Evolutionary conservation across 2,797 vertebrate species (phyloP), one percentile per base, ranked within the genome.

Genomic region (Argentina silus): DNA sequence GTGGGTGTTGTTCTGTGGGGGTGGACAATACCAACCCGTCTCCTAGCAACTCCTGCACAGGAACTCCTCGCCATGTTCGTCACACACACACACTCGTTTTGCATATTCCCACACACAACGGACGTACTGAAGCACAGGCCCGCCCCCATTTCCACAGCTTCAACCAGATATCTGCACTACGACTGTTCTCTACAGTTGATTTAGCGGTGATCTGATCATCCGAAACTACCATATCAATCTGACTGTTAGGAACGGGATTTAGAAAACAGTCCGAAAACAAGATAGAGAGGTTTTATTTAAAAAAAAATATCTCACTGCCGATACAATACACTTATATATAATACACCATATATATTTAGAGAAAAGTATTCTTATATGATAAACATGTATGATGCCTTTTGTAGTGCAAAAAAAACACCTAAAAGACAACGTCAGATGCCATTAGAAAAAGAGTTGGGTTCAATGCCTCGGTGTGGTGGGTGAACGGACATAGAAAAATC

Each of bases 261-360:
- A 43, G 23, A 71, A 27, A 59, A 3, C 42, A 57, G 6, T 19
- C 19, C 3, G 42, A 42, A 17, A 72, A 66, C 61, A 65, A 92
- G 90, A 91, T 90, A 92, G 92, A 93, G 90, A 91, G 76, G 23
- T 78, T 94, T 95, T 94, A 94, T 95, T 93, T 91, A 86, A 94
- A 95, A 96, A n/a, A 36, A 36, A 95, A 95, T 93, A 95, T 92
- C 91, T 90, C 90, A 93, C 92, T 90, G 92, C 89, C 92, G 93
- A 93, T 93, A 95, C 93, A 93, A 92, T 94, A 94, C 91, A 93
- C 90, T 94, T 93, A 91, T 91, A 93, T 36, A 36, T 63, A 60
- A 60, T 65, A 66, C 19, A 51, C 59, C 83, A 56, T 68, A 92
- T 74, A 94, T 94, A 94, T 82, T 93, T 93, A 94, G 94, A 93